Evolutionary conservation across 2,888 invertebrate genomes (phyloP).

Genomic region (Beris morrisii): DNA sequence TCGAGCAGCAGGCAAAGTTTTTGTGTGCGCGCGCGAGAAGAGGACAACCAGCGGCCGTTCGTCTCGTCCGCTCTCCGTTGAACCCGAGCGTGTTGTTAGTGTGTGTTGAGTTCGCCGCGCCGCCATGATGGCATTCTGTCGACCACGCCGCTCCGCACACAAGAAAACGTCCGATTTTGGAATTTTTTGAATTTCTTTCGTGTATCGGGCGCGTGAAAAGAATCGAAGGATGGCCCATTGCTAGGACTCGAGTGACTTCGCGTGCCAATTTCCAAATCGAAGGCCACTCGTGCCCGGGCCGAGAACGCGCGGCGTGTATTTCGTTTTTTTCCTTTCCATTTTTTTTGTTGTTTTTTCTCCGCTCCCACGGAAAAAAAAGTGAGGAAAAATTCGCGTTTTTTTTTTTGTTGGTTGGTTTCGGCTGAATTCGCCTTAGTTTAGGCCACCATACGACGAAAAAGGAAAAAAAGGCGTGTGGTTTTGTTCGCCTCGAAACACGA

Average conservation of each 20-base stretch:
- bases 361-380: constrained; percentile 10
- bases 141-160: constrained; percentile 73
- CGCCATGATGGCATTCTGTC: constrained; percentile 84
- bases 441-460: no score
- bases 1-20: constrained; percentile 4
- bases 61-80: no score
- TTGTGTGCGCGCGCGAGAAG: not conserved
- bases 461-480: constrained; percentile 3
- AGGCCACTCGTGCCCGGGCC: constrained; percentile 60
- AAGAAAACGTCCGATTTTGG: constrained; percentile 63
- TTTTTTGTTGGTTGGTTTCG: constrained; percentile 14
- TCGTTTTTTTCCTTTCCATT: constrained; percentile 6
- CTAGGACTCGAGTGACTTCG: constrained; percentile 63
- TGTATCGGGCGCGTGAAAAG: constrained; percentile 75
- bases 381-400: constrained; percentile 11
- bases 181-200: constrained; percentile 72
- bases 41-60: not conserved
- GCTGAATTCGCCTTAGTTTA: constrained; percentile 3
- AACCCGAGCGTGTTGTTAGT: constrained; percentile 32
- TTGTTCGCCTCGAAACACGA: constrained; percentile 6
- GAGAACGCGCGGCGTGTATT: constrained; percentile 33
- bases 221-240: constrained; percentile 69
- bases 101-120: constrained; percentile 50
- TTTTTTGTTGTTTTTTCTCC: constrained; percentile 35
- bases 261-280: constrained; percentile 57